Conservation (phyloP, 2,888 invertebrate species). For the Chrysolina haemoptera region DNA sequence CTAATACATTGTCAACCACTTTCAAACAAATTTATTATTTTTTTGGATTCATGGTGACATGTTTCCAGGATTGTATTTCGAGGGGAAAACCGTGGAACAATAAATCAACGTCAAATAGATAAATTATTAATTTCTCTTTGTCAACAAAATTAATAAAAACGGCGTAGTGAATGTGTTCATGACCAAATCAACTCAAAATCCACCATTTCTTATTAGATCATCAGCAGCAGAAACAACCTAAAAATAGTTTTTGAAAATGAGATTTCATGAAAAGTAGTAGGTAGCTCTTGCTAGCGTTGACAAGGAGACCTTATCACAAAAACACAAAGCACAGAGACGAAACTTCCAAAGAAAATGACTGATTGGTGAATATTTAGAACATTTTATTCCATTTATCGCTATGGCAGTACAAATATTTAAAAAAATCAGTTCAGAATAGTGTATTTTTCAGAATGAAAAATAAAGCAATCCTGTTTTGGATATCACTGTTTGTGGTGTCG, state of each 20-base stretch:
- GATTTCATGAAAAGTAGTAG: neutral
- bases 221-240: slow-evolving; percentile 4
- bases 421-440: slow-evolving; percentile 42
- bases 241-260: neutral
- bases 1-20: no score
- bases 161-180: neutral
- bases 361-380: slow-evolving; percentile 31
- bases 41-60: no score
- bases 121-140: no score
- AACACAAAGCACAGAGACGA: neutral
- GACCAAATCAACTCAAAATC: neutral
- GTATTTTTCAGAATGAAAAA: slow-evolving; percentile 24
- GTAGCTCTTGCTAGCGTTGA: neutral
- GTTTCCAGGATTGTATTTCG: no score
- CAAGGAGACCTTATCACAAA: neutral
- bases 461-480: neutral
- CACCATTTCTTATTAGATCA: neutral
- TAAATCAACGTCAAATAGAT: no score
- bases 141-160: neutral
- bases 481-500: no score
- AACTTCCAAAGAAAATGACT: neutral
- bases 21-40: no score
- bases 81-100: no score
- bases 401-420: slow-evolving; percentile 55
- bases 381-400: slow-evolving; percentile 53